Evolutionary conservation across 2,113 vertebrate genomes (phyloP).

Genomic region (Actenoides hombroni): DNA sequence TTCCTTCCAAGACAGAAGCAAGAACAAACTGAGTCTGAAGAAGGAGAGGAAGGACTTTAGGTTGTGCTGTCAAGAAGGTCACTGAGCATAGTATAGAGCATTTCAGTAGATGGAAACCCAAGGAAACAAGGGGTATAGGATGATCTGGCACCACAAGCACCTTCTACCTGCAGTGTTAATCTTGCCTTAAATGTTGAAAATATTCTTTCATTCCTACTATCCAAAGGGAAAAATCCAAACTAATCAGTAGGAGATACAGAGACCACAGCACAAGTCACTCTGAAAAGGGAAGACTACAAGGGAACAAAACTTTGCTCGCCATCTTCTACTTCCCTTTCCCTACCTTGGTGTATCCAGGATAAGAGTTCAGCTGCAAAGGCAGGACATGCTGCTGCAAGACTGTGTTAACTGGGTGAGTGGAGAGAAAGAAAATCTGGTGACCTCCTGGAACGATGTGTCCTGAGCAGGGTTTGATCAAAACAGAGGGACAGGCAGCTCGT

Average conservation of each 20-base stretch:
- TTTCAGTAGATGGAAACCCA: not conserved
- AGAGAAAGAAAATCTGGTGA: slow-evolving; percentile 86
- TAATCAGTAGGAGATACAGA: not conserved
- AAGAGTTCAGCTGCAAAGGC: slow-evolving; percentile 83
- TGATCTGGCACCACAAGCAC: not conserved
- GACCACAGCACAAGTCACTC: not conserved
- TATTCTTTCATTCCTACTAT: not conserved
- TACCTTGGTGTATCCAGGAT: slow-evolving; percentile 82
- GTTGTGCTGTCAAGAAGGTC: not conserved
- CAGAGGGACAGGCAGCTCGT: slow-evolving; percentile 53
- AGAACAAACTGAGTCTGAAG: not conserved
- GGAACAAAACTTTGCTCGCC: not conserved
- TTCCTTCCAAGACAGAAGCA: not conserved
- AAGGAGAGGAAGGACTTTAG: not conserved
- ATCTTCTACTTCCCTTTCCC: not conserved
- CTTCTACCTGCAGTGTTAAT: not conserved
- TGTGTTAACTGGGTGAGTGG: slow-evolving; percentile 73
- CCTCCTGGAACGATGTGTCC: slow-evolving; percentile 79
- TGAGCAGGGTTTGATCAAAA: slow-evolving; percentile 77
- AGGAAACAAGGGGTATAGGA: not conserved
- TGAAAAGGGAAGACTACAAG: not conserved
- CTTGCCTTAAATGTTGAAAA: not conserved
- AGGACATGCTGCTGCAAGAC: slow-evolving; percentile 71
- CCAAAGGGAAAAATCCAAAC: not conserved
- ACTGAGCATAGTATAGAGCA: not conserved